phyloP scores from a whole-genome alignment of 30 jellyfish, hydroid and myxozoan species.

The Phacellophora camtschatica region DNA sequence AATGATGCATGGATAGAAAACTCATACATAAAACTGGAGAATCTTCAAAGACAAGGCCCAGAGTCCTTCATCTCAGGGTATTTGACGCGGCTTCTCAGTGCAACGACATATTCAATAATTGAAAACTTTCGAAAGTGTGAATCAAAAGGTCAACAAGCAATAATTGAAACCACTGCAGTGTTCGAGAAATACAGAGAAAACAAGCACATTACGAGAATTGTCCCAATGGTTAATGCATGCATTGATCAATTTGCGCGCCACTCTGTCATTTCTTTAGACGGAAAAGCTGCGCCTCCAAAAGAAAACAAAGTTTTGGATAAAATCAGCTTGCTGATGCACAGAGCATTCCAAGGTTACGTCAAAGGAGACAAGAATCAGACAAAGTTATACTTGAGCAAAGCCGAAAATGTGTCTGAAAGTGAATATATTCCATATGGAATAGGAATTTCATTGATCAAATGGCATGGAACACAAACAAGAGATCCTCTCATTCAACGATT shows the following conservation, averaged over 20 bases:
- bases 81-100: not conserved
- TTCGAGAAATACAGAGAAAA: not conserved
- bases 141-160: not conserved
- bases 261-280: not conserved
- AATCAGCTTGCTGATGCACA: not conserved
- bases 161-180: not conserved
- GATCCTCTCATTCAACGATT: not conserved
- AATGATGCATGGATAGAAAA: not conserved
- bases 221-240: not conserved
- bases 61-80: not conserved
- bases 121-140: not conserved
- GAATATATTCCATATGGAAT: not conserved
- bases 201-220: not conserved
- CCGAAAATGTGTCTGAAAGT: not conserved
- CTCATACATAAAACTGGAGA: not conserved
- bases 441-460: not conserved
- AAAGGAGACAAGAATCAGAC: not conserved
- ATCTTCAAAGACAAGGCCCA: not conserved
- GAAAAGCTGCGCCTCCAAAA: not conserved
- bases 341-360: not conserved
- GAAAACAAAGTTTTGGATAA: not conserved
- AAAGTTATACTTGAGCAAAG: not conserved
- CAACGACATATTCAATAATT: not conserved
- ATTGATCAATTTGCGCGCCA: no score
- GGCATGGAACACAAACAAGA: not conserved